Conservation (phyloP, 2,797 vertebrate species). For the Mus caroli region DNA sequence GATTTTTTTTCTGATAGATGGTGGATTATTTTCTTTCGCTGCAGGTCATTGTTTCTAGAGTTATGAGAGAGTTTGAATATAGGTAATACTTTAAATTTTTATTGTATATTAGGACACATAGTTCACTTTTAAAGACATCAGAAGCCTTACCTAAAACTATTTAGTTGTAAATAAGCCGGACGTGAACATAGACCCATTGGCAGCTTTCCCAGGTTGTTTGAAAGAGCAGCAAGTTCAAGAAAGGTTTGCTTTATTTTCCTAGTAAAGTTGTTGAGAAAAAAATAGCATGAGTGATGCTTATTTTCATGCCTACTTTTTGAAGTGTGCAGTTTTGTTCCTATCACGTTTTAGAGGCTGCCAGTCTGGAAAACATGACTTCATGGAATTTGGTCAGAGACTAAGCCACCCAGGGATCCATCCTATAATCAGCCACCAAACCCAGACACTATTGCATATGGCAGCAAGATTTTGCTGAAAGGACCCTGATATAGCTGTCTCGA, state of each 20-base stretch:
- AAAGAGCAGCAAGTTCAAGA: background rate
- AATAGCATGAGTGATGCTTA: background rate
- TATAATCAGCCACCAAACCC: no score
- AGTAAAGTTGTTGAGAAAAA: background rate
- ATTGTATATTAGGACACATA: background rate
- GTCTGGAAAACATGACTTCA: background rate
- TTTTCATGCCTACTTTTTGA: background rate
- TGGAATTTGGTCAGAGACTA: background rate
- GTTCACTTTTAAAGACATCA: background rate
- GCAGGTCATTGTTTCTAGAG: rapidly evolving
- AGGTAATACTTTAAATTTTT: background rate
- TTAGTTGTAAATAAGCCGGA: background rate
- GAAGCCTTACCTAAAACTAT: background rate
- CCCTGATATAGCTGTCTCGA: no score
- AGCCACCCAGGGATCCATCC: no score
- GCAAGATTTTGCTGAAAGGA: no score
- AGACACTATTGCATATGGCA: no score
- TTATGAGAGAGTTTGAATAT: background rate
- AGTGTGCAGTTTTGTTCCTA: background rate
- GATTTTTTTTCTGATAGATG: background rate
- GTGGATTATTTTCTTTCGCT: background rate
- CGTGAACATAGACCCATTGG: background rate
- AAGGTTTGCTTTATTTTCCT: background rate
- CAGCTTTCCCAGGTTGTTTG: background rate
- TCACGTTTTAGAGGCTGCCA: background rate